Evolutionary conservation across 2,797 vertebrate species (phyloP).

Genomic region (Pseudocheirus occidentalis): DNA sequence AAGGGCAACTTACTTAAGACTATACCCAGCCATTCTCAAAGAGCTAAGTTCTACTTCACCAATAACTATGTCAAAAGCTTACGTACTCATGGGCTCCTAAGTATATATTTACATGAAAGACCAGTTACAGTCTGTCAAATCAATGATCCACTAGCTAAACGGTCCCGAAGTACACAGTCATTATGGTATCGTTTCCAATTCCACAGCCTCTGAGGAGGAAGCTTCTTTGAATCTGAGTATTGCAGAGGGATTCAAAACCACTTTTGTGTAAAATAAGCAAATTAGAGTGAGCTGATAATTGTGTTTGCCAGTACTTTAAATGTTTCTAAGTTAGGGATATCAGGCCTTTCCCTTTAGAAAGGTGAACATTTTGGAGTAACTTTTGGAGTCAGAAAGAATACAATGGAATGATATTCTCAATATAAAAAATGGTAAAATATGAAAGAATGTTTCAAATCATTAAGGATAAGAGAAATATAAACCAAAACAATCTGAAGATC

Average conservation of each 20-base stretch:
- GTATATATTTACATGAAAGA: constrained; percentile 6
- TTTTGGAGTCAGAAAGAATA: not conserved
- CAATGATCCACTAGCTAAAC: not conserved
- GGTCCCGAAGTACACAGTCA: not conserved
- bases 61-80: not conserved
- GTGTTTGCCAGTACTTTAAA: not conserved
- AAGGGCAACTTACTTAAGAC: not conserved
- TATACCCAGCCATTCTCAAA: not conserved
- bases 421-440: not conserved
- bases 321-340: not conserved
- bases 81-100: not conserved
- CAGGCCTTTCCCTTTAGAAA: not conserved
- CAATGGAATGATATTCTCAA: not conserved
- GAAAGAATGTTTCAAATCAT: not conserved
- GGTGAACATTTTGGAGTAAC: not conserved
- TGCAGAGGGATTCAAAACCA: not conserved
- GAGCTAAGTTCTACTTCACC: not conserved
- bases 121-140: not conserved
- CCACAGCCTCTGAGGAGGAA: not conserved
- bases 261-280: constrained; percentile 2
- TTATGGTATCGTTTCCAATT: not conserved
- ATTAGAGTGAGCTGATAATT: not conserved
- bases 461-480: not conserved
- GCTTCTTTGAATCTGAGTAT: not conserved
- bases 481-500: not conserved